A percentile compares a stretch with the other conserved stretches of the same genome.
phyloP scores from a whole-genome alignment of 1,140 invertebrate species.

The Microplitis demolitor region DNA sequence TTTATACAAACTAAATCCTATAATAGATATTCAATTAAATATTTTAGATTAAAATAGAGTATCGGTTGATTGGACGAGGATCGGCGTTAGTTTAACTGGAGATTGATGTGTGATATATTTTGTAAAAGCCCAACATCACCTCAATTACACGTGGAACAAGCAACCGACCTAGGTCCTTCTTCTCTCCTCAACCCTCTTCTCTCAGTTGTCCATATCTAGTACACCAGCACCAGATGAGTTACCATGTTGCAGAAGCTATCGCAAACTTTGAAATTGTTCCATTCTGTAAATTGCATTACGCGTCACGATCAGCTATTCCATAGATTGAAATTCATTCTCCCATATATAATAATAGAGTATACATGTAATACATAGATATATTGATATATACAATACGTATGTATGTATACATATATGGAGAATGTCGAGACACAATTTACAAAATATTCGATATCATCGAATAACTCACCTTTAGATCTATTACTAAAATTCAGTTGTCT shows the following conservation, averaged over 20 bases:
- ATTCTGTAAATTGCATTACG: conserved; percentile 2
- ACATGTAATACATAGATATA: too few relatives aligned
- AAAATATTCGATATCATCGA: too few relatives aligned
- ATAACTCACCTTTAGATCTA: too few relatives aligned
- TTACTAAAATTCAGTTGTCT: too few relatives aligned
- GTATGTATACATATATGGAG: too few relatives aligned
- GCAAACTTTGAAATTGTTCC: conserved; percentile 6
- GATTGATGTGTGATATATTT: background rate
- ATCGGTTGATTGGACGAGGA: background rate
- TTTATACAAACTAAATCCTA: too few relatives aligned
- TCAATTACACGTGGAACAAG: conserved; percentile 2
- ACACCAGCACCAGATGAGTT: background rate
- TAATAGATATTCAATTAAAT: too few relatives aligned
- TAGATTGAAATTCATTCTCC: background rate
- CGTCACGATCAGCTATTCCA: conserved; percentile 7
- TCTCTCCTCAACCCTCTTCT: too few relatives aligned
- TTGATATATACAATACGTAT: background rate
- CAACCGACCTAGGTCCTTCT: background rate
- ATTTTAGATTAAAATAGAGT: background rate
- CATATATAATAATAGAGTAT: background rate
- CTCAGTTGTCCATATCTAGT: too few relatives aligned
- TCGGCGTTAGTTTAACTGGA: background rate
- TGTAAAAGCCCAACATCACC: background rate
- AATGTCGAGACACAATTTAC: background rate
- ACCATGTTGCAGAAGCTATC: background rate